Base-by-base conservation (phyloP, 2,888 invertebrate species). In the Gymnosoma rotundatum region DNA sequence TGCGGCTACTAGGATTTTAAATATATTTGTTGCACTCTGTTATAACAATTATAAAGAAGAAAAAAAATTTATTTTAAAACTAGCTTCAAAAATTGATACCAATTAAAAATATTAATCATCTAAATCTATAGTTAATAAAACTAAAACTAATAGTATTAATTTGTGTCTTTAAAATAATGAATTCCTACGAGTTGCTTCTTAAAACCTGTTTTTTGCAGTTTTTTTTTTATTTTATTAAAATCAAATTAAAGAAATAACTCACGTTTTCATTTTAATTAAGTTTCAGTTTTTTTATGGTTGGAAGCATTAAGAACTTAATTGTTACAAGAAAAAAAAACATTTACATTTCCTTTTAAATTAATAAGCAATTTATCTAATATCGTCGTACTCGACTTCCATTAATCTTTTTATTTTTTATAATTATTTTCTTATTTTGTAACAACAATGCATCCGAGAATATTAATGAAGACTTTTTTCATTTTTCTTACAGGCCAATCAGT, bases 401-500 rank as follows among this genome's bases (percentile, higher is more conserved):
- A 87, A 86, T 85, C 82, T 86, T 82, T 58, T 56, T 14, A 36
- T 50, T 5, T 32, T 5, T 32, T 25, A 25, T 2, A 63, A 36
- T 18, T 75, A 32, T 32, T 67, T 75, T 70, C 48, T 21, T 58
- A 20, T 54, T 58, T 36, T 60, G 20, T 61, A 42, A 12, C 7
- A 4, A 38, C 38, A 38, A 25, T 42, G 12, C 12, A 42, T 1
- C 42, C 12, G 42, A n/a, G 18, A 42, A 54, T 25, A 48, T 38
- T 56, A 16, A 78, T 63, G 54, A 52, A 6, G 18, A 0, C 60
- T 20, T 76, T 64, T 45, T 45, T 32, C 56, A 78, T 36, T 72
- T 69, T 8, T 58, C 66, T 89, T 89, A 36, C 88, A 91, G 91
- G 87, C 91, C 91, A 87, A 91, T 91, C 88, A 92, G 91, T 86